A percentile compares a stretch with the other conserved stretches of the same genome.
phyloP scores from a whole-genome alignment of 2,113 vertebrate genomes.

The Perca schrenkii region DNA sequence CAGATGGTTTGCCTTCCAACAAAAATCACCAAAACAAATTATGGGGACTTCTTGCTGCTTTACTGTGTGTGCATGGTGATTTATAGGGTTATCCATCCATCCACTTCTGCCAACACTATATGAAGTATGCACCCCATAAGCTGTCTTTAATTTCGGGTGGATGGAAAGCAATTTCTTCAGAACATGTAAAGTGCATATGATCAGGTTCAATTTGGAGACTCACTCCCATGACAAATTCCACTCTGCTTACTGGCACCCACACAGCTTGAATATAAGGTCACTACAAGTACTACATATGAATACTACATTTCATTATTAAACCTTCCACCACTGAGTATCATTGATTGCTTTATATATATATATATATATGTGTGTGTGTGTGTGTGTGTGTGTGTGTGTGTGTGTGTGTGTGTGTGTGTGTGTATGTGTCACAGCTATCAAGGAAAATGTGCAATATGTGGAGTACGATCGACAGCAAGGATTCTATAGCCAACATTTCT shows the following conservation, averaged over 20 bases:
- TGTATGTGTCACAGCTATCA: conserved; percentile 8
- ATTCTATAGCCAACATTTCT: conserved; percentile 10
- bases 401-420: too few relatives aligned
- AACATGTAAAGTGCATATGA: conserved; percentile 54
- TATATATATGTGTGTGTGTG: neutral
- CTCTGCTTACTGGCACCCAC: conserved; percentile 8
- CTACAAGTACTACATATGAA: conserved; percentile 21
- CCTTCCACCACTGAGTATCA: neutral
- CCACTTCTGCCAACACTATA: conserved; percentile 44
- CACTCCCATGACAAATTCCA: conserved; percentile 40
- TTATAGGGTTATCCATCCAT: conserved; percentile 59
- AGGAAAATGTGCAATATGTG: conserved; percentile 28
- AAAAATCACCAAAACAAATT: conserved; percentile 52
- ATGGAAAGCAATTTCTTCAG: conserved; percentile 61
- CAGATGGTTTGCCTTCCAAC: conserved; percentile 48
- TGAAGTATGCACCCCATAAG: conserved; percentile 59
- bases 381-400: neutral
- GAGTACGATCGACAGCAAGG: conserved; percentile 25
- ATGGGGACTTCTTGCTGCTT: conserved; percentile 29
- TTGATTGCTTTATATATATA: conserved; percentile 12
- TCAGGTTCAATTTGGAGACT: conserved; percentile 30
- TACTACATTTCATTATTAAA: conserved; percentile 26
- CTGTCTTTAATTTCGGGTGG: conserved; percentile 62
- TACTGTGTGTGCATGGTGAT: conserved; percentile 61
- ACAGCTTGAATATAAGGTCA: conserved; percentile 15